These are phyloP conservation scores for Alauda arvensis DNA, from an alignment of 2,797 vertebrate species.

Conservation along the genomic window DNA sequence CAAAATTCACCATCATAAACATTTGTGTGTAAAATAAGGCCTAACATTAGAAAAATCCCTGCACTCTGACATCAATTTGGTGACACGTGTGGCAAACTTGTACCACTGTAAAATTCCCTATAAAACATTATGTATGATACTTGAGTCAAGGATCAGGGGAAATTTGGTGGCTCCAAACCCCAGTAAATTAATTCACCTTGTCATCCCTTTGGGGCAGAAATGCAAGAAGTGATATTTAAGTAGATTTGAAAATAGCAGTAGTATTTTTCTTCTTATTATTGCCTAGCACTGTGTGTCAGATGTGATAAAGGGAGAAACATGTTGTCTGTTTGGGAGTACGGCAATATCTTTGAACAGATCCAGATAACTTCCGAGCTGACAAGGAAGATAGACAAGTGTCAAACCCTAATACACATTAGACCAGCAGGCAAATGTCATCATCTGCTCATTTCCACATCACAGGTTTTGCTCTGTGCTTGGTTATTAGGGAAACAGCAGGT, in stretches of 20 bases:
- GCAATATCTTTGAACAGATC: slow-evolving; percentile 20
- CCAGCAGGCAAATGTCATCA: slow-evolving; percentile 27
- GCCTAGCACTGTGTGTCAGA: slow-evolving; percentile 1
- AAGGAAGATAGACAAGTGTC: slow-evolving; percentile 46
- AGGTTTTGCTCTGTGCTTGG: background rate
- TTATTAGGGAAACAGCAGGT: slow-evolving; percentile 2
- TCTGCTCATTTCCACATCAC: slow-evolving; percentile 33
- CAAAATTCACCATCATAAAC: background rate
- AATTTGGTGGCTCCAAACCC: background rate
- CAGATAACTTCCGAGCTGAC: slow-evolving; percentile 28
- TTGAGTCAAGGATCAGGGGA: background rate
- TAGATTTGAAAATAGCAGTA: slow-evolving; percentile 22
- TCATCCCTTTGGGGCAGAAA: slow-evolving; percentile 2
- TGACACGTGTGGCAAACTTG: accelerated
- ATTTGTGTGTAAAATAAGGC: background rate
- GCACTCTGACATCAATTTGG: accelerated
- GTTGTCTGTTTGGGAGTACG: background rate
- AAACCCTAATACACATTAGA: slow-evolving; percentile 5
- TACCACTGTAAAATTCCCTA: background rate
- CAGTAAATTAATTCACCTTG: slow-evolving; percentile 31
- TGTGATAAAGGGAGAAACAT: slow-evolving; percentile 12
- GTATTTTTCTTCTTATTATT: background rate
- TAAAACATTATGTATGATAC: background rate
- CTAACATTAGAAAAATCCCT: background rate
- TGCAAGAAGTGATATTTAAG: slow-evolving; percentile 15